Evolutionary conservation across 2,113 vertebrate genomes (phyloP).

Genomic region (Mus musculus): DNA sequence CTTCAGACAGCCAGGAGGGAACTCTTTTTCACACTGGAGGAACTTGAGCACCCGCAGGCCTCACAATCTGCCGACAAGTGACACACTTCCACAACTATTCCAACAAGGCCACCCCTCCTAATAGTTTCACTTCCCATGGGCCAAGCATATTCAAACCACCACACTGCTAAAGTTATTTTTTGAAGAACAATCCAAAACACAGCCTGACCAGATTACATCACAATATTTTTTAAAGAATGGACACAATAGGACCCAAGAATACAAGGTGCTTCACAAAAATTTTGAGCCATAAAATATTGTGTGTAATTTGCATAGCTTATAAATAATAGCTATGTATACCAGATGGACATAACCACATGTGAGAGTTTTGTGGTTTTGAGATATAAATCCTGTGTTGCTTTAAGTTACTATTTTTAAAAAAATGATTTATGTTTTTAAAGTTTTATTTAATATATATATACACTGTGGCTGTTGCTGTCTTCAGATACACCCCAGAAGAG

Average conservation of each 20-base stretch:
- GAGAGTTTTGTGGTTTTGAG: background rate
- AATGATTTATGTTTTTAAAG: too few relatives aligned
- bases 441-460: too few relatives aligned
- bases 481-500: too few relatives aligned
- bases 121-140: too few relatives aligned
- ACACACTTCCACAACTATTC: too few relatives aligned
- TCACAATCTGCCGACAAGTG: too few relatives aligned
- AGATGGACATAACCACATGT: background rate
- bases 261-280: background rate
- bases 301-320: background rate
- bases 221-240: background rate
- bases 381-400: background rate
- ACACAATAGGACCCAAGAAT: background rate
- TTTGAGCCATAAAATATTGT: slow-evolving; percentile 32
- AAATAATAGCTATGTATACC: slow-evolving; percentile 37
- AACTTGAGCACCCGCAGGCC: too few relatives aligned
- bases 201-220: slow-evolving; percentile 29
- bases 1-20: too few relatives aligned
- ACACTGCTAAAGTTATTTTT: slow-evolving; percentile 42
- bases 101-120: too few relatives aligned
- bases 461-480: too few relatives aligned
- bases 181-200: slow-evolving; percentile 20
- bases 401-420: background rate
- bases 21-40: too few relatives aligned
- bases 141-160: too few relatives aligned